phyloP scores from a whole-genome alignment of 2,888 invertebrate species.

The Rhyacophila evoluta region DNA sequence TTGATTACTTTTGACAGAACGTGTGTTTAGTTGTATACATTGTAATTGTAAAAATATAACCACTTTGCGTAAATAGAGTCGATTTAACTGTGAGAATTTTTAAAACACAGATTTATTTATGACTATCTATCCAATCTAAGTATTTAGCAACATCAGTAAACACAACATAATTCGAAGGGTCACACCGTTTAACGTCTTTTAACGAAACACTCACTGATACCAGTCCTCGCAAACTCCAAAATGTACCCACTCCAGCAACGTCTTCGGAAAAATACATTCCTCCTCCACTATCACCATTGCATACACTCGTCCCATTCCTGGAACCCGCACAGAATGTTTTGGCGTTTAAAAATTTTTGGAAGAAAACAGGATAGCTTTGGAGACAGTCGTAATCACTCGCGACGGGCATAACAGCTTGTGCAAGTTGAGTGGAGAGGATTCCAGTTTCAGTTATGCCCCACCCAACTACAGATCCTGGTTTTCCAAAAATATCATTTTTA shows the following conservation, averaged over 20 bases:
- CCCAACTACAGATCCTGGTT: slow-evolving; percentile 56
- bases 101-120: too few relatives aligned
- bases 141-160: slow-evolving; percentile 56
- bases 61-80: too few relatives aligned
- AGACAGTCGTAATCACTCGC: slow-evolving; percentile 43
- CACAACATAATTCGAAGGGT: slow-evolving; percentile 55
- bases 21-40: too few relatives aligned
- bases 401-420: slow-evolving; percentile 38
- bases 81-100: too few relatives aligned
- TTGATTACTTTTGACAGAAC: too few relatives aligned
- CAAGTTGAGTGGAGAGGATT: slow-evolving; percentile 57
- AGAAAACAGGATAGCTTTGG: slow-evolving; percentile 40
- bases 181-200: slow-evolving; percentile 52
- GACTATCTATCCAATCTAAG: slow-evolving; percentile 31
- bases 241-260: slow-evolving; percentile 26
- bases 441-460: slow-evolving; percentile 61
- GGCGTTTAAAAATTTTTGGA: slow-evolving; percentile 35
- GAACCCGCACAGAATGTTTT: slow-evolving; percentile 51
- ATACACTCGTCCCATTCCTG: slow-evolving; percentile 50
- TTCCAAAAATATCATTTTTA: neutral
- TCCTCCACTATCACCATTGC: slow-evolving; percentile 53
- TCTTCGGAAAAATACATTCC: slow-evolving; percentile 44
- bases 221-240: slow-evolving; percentile 48
- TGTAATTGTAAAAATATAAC: too few relatives aligned
- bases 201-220: slow-evolving; percentile 40